Evolutionary conservation across 1,140 invertebrate species (phyloP).

Genomic region (Panagrolaimus sp.): DNA sequence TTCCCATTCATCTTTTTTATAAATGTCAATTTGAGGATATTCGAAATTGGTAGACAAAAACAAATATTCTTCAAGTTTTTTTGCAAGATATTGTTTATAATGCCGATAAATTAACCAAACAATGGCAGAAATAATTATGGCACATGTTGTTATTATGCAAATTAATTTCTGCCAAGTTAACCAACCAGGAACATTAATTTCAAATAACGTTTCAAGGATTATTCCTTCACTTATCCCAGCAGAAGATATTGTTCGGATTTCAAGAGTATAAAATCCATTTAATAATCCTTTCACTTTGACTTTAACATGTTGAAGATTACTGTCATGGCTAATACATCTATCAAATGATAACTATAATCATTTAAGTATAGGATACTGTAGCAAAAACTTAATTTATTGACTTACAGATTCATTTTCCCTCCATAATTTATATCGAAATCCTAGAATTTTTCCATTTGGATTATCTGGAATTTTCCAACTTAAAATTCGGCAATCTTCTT

Average conservation of each 20-base stretch:
- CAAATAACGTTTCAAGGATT: slow-evolving; percentile 66
- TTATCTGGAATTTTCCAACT: slow-evolving; percentile 41
- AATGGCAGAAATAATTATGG: too few species aligned
- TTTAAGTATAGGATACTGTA: neutral
- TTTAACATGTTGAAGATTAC: slow-evolving; percentile 39
- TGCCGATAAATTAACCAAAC: too few species aligned
- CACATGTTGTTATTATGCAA: too few species aligned
- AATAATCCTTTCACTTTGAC: slow-evolving; percentile 61
- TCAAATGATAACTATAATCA: slow-evolving; percentile 37
- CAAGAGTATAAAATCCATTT: slow-evolving; percentile 78
- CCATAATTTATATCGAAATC: slow-evolving; percentile 42
- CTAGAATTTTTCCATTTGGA: slow-evolving; percentile 48
- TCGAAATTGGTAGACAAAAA: slow-evolving; percentile 61
- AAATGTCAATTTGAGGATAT: slow-evolving; percentile 64
- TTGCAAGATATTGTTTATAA: too few species aligned
- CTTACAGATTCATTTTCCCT: slow-evolving; percentile 33
- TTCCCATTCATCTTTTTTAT: slow-evolving; percentile 91
- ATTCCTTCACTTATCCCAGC: slow-evolving; percentile 72
- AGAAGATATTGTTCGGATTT: slow-evolving; percentile 73
- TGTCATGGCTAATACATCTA: slow-evolving; percentile 25
- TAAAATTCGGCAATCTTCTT: slow-evolving; percentile 21
- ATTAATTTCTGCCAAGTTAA: slow-evolving; percentile 36
- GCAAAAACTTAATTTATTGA: slow-evolving; percentile 25
- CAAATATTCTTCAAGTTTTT: too few species aligned
- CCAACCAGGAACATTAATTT: slow-evolving; percentile 62